Conservation (phyloP, 2,888 invertebrate genomes). For the Sicus ferrugineus region DNA sequence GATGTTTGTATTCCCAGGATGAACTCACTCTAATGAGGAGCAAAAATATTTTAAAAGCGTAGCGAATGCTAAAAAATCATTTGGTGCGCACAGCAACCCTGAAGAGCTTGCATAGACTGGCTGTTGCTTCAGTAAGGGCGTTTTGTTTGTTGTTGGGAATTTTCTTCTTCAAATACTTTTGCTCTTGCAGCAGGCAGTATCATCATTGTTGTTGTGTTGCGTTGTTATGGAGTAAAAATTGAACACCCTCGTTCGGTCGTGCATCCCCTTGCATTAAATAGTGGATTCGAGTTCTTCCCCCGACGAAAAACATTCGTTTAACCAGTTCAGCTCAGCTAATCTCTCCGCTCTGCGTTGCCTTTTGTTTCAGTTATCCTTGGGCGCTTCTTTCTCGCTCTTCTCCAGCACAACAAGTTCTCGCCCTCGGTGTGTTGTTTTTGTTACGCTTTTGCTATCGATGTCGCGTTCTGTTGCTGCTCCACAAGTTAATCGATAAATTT, state of each 20-base stretch:
- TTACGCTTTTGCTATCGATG: constrained; percentile 33
- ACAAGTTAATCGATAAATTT: constrained; percentile 26
- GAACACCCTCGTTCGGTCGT: background rate
- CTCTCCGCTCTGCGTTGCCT: constrained; percentile 8
- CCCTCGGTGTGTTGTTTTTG: constrained; percentile 7
- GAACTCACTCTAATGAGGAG: too few species aligned
- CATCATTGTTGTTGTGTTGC: background rate
- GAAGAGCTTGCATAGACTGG: too few species aligned
- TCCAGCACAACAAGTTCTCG: constrained; percentile 20
- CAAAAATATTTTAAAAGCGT: too few species aligned
- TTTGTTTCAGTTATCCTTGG: constrained; percentile 23
- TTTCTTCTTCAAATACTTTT: background rate
- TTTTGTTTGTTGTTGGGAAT: background rate
- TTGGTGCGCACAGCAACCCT: too few species aligned
- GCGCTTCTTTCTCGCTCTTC: constrained; percentile 14
- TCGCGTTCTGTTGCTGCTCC: background rate
- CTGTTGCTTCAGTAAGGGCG: background rate
- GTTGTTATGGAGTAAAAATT: background rate
- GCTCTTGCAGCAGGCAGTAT: background rate
- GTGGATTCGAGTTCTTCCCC: background rate
- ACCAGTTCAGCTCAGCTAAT: background rate
- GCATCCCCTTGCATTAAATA: background rate
- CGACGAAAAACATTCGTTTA: constrained; percentile 14
- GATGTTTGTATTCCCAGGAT: too few species aligned
- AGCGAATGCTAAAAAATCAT: too few species aligned